Conservation (phyloP, 2,888 invertebrate species). For the Lasius fuliginosus region DNA sequence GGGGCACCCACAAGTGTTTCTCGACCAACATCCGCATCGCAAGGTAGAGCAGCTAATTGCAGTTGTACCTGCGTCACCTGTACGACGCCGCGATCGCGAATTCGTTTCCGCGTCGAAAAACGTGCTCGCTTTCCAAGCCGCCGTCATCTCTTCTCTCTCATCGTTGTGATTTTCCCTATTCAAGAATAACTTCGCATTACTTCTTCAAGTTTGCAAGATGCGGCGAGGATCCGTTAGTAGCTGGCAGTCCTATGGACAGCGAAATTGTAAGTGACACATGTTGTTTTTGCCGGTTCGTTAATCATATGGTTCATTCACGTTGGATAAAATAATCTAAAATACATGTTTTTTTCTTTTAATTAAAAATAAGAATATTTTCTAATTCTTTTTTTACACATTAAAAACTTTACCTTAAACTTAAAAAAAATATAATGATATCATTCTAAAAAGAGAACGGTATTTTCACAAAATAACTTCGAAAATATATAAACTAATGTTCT, state of each 20-base stretch:
- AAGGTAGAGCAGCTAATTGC: constrained; percentile 82
- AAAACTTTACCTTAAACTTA: background rate
- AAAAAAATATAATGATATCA: background rate
- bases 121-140: background rate
- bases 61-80: constrained; percentile 78
- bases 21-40: constrained; percentile 73
- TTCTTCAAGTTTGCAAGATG: constrained; percentile 70
- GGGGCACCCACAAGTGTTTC: constrained; percentile 58
- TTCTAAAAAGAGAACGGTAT: background rate
- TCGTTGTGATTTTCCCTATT: background rate
- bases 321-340: background rate
- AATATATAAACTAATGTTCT: background rate
- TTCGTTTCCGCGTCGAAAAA: constrained; percentile 13
- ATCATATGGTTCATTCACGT: background rate
- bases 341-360: background rate
- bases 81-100: constrained; percentile 55
- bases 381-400: background rate
- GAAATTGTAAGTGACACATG: constrained; percentile 81
- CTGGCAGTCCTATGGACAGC: constrained; percentile 81
- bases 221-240: constrained; percentile 82
- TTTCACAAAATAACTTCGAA: background rate
- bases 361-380: background rate
- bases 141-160: background rate
- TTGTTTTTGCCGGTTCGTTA: background rate
- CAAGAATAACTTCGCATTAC: background rate